phyloP scores from a whole-genome alignment of 2,113 vertebrate genomes.

The Colius striatus region DNA sequence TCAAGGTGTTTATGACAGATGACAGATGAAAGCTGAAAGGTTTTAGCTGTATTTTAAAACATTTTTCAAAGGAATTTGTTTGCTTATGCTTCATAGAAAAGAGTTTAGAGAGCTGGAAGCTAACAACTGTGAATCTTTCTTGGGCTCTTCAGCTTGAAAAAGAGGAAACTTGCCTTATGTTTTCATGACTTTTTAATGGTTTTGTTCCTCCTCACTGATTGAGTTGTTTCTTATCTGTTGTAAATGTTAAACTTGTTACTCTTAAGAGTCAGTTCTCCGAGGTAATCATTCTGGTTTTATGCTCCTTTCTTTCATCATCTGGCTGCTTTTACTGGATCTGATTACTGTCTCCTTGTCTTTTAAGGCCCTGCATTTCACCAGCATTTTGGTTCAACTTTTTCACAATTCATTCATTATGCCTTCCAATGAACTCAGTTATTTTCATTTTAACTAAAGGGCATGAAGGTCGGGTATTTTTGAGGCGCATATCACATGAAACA shows the following conservation, averaged over 20 bases:
- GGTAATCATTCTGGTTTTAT: not conserved
- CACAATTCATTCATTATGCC: not conserved
- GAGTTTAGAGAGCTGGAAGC: not conserved
- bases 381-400: not conserved
- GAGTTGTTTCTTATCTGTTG: not conserved
- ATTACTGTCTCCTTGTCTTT: not conserved
- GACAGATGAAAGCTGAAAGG: not conserved
- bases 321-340: not conserved
- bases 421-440: not conserved
- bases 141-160: not conserved
- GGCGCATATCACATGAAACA: fast-evolving
- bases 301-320: not conserved
- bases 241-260: not conserved
- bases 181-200: not conserved
- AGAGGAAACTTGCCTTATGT: not conserved
- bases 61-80: not conserved
- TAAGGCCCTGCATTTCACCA: not conserved
- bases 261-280: not conserved
- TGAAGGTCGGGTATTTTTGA: not conserved
- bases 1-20: not conserved
- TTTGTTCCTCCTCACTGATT: not conserved
- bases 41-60: not conserved
- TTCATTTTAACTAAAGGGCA: not conserved
- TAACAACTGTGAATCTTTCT: not conserved
- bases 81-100: not conserved